Percentiles rank a stretch among this genome's conserved stretches.
Conservation (phyloP, 2,797 vertebrate genomes). For the Heliangelus exortis region DNA sequence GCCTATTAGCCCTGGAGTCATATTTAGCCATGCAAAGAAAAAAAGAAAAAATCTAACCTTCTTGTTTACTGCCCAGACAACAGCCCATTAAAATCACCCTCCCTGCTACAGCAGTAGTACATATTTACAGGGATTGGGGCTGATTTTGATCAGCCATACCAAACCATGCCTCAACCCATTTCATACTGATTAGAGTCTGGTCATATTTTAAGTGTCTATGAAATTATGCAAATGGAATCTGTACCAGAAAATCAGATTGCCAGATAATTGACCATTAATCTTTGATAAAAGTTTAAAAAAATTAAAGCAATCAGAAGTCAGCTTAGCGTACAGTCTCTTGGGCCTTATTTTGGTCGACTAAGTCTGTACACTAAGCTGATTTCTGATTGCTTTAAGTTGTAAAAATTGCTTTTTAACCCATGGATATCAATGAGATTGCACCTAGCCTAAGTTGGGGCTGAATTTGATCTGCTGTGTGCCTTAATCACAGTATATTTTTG, state of each 20-base stretch:
- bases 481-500: slow-evolving; percentile 73
- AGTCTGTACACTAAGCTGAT: slow-evolving; percentile 70
- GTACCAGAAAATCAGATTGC: slow-evolving; percentile 71
- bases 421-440: slow-evolving; percentile 70
- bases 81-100: slow-evolving; percentile 53
- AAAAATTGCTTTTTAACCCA: slow-evolving; percentile 70
- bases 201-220: slow-evolving; percentile 70
- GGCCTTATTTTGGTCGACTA: slow-evolving; percentile 68
- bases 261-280: slow-evolving; percentile 74
- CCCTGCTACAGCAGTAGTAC: slow-evolving; percentile 24
- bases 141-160: slow-evolving; percentile 44
- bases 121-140: slow-evolving; percentile 38
- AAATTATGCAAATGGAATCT: slow-evolving; percentile 72
- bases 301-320: slow-evolving; percentile 69
- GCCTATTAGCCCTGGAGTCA: background rate
- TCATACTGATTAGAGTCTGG: slow-evolving; percentile 62
- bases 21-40: background rate
- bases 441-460: slow-evolving; percentile 58
- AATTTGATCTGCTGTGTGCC: slow-evolving; percentile 57
- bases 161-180: slow-evolving; percentile 54
- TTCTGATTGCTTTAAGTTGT: slow-evolving; percentile 72
- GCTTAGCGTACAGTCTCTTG: slow-evolving; percentile 59
- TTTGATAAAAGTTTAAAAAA: slow-evolving; percentile 73
- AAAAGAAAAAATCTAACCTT: background rate
- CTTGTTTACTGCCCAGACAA: slow-evolving; percentile 35